Percentiles rank a stretch among this genome's conserved stretches.
These are phyloP conservation scores for Epirrhoe tristata DNA, from an alignment of 2,888 invertebrate species.

Conservation along the genomic window DNA sequence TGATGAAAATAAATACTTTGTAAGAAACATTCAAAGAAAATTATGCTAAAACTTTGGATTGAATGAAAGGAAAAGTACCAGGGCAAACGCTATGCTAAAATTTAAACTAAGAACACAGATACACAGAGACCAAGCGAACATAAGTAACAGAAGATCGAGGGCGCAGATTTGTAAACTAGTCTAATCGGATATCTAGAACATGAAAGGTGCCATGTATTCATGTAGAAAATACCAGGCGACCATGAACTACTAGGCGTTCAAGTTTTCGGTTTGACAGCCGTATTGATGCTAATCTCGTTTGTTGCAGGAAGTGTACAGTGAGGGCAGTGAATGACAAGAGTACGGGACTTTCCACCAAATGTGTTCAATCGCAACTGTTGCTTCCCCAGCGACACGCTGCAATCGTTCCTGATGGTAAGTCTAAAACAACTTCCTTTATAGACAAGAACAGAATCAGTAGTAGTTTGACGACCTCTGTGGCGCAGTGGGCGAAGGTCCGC, in stretches of 20 bases:
- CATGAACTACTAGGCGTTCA: background rate
- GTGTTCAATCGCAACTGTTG: constrained; percentile 71
- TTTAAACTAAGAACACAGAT: too few species aligned
- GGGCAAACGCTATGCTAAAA: background rate
- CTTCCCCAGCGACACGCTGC: constrained; percentile 57
- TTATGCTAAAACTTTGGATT: too few species aligned
- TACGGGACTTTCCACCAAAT: constrained; percentile 58
- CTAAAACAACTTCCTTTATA: background rate
- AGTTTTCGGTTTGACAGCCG: too few species aligned
- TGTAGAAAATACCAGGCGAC: background rate
- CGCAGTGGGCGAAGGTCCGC: too few species aligned
- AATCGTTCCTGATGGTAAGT: constrained; percentile 58
- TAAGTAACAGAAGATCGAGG: too few species aligned
- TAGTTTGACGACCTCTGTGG: too few species aligned
- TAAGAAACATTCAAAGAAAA: background rate
- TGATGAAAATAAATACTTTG: constrained; percentile 59
- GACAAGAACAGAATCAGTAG: background rate
- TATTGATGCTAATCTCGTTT: constrained; percentile 46
- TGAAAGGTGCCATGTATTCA: background rate
- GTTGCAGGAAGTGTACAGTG: constrained; percentile 65
- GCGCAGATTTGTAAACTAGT: too few species aligned
- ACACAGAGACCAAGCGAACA: too few species aligned
- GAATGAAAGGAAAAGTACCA: background rate
- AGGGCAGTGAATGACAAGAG: constrained; percentile 46
- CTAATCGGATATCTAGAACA: background rate